Evolutionary conservation across 2,113 vertebrate genomes (phyloP).

Genomic region (Ammospiza caudacuta): DNA sequence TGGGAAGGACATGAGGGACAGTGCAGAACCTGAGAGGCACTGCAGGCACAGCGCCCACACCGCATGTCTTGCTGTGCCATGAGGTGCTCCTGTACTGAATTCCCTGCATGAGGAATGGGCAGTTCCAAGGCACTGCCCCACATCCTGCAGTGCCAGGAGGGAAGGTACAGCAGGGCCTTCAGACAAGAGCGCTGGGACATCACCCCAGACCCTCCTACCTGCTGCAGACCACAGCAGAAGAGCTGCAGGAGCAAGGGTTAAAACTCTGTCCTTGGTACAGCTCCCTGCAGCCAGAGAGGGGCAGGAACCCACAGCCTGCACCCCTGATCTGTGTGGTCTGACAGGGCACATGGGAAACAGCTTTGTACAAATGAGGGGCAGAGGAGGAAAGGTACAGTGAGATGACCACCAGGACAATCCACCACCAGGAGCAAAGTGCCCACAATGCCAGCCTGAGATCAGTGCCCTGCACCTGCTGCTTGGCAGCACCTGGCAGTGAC

Average conservation of each 20-base stretch:
- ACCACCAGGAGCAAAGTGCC: neutral
- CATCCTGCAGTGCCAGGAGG: neutral
- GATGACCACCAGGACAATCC: neutral
- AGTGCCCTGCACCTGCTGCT: neutral
- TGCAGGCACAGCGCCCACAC: neutral
- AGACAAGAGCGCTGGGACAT: neutral
- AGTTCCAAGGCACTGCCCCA: neutral
- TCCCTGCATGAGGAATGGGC: neutral
- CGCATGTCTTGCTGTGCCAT: neutral
- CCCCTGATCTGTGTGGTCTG: neutral
- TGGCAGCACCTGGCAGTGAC: neutral
- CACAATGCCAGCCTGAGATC: fast-evolving
- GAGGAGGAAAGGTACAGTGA: neutral
- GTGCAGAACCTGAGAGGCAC: neutral
- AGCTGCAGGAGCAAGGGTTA: neutral
- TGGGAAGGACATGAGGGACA: neutral
- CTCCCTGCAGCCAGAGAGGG: neutral
- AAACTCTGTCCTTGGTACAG: neutral
- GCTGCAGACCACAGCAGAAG: neutral
- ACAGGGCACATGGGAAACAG: fast-evolving
- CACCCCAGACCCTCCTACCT: neutral
- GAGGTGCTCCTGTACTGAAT: neutral
- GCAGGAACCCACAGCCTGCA: neutral
- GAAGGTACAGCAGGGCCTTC: neutral
- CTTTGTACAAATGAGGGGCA: neutral